phyloP scores from a whole-genome alignment of 1,140 invertebrate genomes.

The Spodoptera litura region DNA sequence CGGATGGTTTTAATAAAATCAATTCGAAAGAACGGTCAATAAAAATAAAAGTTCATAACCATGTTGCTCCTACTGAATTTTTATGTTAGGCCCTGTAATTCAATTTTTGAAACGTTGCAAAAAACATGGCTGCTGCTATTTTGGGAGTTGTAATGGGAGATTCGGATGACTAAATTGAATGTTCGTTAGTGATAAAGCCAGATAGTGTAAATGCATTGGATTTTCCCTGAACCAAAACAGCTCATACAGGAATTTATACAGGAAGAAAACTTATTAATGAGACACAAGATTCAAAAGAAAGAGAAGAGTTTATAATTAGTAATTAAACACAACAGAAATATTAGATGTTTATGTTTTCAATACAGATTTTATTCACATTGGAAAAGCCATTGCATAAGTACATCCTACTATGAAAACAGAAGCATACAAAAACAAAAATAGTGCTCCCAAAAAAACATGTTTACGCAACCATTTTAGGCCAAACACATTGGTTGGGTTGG shows the following conservation, averaged over 20 bases:
- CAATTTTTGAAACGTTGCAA: not conserved
- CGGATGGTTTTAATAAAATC: not conserved
- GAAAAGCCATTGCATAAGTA: not conserved
- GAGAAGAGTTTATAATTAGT: too few relatives aligned
- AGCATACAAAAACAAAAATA: slow-evolving; percentile 12
- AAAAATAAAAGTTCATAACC: slow-evolving; percentile 14
- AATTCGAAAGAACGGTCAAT: not conserved
- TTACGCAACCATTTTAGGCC: slow-evolving; percentile 4
- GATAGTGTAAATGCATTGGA: too few relatives aligned
- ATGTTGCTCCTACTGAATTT: not conserved
- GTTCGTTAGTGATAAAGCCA: too few relatives aligned
- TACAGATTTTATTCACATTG: not conserved
- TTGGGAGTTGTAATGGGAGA: not conserved
- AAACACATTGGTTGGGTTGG: not conserved
- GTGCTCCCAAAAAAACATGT: slow-evolving; percentile 2
- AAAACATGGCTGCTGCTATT: not conserved
- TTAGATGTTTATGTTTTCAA: not conserved
- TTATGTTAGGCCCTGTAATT: slow-evolving; percentile 7
- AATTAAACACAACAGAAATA: not conserved
- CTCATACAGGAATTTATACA: too few relatives aligned
- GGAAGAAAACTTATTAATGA: too few relatives aligned
- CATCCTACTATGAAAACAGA: not conserved
- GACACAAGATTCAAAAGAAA: too few relatives aligned
- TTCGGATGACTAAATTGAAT: too few relatives aligned
- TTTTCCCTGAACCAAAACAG: too few relatives aligned